Evolutionary conservation across 2,888 invertebrate genomes (phyloP), one percentile per base, ranked within the genome.

Genomic region (Cataglyphis rosenhaueri): DNA sequence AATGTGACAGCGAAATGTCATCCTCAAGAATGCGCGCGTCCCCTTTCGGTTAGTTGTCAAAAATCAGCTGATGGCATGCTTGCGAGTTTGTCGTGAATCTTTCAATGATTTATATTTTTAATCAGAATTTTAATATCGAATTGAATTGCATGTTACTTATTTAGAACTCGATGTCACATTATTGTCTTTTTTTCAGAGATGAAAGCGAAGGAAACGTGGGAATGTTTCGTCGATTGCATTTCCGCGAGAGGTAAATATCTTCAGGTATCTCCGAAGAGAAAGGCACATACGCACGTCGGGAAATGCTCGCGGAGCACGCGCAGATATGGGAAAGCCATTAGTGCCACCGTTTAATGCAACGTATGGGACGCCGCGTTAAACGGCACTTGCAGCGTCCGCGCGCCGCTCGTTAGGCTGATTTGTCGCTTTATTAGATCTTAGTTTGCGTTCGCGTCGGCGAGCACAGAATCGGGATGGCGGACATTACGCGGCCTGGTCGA

Each of bases 391-490:
- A 86, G 83, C 85, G 85, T 82, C 87, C 85, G 88, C 86, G 88
- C 88, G 89, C 85, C 87, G 89, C 90, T 86, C 90, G 91, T 91
- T 92, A 92, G 90, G 88, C 92, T 94, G 94, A 94, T 94, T 94
- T 94, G 94, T 94, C 92, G 94, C 94, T 94, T 94, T 94, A 94
- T 94, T 94, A 94, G 94, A 94, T 94, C 94, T 94, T 94, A 93
- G 93, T 92, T 93, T 91, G 91, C 88, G 76, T 52, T 32, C 44
- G 76, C 85, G 74, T 83, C 85, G 84, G 85, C 85, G 73, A 52
- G 52, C 52, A 78, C 82, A 81, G 84, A 84, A 85, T 84, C 82
- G 87, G 81, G 86, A 35, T 6, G n/a, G 52, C 52, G 52, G 86
- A 87, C 89, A 87, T 91, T 90, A 85, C 83, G 89, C 85, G 75